Base-by-base conservation (phyloP, 1,140 invertebrate genomes). In the Stenopsyche tienmushanensis region DNA sequence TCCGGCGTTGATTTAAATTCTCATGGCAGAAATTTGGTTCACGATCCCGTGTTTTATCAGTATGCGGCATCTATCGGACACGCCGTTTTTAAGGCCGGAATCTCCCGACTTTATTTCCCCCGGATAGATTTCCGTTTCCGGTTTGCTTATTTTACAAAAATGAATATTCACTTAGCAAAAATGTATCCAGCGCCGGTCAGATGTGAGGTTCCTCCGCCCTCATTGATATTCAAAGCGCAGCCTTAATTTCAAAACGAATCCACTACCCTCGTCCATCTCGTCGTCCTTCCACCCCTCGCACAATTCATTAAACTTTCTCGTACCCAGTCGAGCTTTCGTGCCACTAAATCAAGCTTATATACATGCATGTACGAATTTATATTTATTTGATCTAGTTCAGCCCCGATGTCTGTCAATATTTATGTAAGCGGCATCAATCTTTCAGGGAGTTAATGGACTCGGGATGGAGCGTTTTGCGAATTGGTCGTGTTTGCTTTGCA, bases 181-280 rank as follows among this genome's bases (percentile, higher is more conserved):
- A 34, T 5, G 13, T 34, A 5, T 5, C 13, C 29, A 7, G 29
- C 29, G n/a, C n/a, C n/a, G n/a, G n/a, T n/a, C n/a, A n/a, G n/a
- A 34, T 7, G 29, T 34, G 5, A 13, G 29, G 5, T 47, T 60
- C 57, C 24, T 15, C 20, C 24, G 24, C 13, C n/a, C 50, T 54
- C 21, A 44, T 64, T 64, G 34, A 13, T 55, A 64, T 64, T 64
- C 62, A 17, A 26, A 17, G 39, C 62, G 55, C 62, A 64, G 23
- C 50, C 52, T 64, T 64, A 64, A 64, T 64, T 64, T 64, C 62
- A 64, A 64, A 65, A 65, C 63, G 63, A 65, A 65, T 65, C 50
- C 53, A 23, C 25, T 23, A 52, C 42, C 63, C 26, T 55, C 53
- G 50, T 65, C 41, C 50, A 45, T 64, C 62, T 63, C 49, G 18